Percentiles rank a stretch among this genome's conserved stretches.
phyloP scores from a whole-genome alignment of 2,797 vertebrate species.

The Sebastes matsubarae region DNA sequence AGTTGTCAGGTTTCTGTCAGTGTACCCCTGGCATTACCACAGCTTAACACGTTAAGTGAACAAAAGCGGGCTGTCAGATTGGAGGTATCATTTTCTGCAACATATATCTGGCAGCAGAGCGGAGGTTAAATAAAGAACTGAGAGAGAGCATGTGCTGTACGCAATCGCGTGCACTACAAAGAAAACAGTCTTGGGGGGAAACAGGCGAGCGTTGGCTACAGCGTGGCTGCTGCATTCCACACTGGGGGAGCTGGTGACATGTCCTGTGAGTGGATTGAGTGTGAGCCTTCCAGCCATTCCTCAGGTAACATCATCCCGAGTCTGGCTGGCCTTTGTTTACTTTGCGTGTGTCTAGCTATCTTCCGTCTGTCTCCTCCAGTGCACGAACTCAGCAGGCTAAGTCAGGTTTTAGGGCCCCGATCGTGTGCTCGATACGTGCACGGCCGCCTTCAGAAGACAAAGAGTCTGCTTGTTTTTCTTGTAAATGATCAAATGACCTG shows the following conservation, averaged over 20 bases:
- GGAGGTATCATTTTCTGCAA: slow-evolving; percentile 34
- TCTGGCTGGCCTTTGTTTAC: slow-evolving; percentile 61
- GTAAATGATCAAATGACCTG: slow-evolving; percentile 44
- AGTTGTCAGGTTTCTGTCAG: slow-evolving; percentile 44
- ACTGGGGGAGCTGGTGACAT: slow-evolving; percentile 49
- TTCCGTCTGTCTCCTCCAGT: slow-evolving; percentile 30
- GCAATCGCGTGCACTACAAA: slow-evolving; percentile 11
- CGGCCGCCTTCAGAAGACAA: slow-evolving; percentile 35
- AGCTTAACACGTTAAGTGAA: slow-evolving; percentile 50
- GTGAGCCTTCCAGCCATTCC: slow-evolving; percentile 60
- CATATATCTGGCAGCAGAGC: slow-evolving; percentile 25
- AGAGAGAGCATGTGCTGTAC: slow-evolving; percentile 10
- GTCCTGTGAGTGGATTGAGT: slow-evolving; percentile 55
- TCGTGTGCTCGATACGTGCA: slow-evolving; percentile 30
- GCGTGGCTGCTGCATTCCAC: slow-evolving; percentile 45
- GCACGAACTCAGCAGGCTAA: slow-evolving; percentile 39
- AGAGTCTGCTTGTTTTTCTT: slow-evolving; percentile 37
- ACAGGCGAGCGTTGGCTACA: slow-evolving; percentile 28
- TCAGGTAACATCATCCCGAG: slow-evolving; percentile 70
- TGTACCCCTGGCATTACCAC: slow-evolving; percentile 34
- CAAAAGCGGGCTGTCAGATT: slow-evolving; percentile 50
- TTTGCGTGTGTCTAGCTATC: slow-evolving; percentile 51
- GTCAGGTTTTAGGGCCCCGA: slow-evolving; percentile 30
- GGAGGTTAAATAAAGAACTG: slow-evolving; percentile 43
- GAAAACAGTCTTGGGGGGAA: slow-evolving; percentile 49